phyloP scores from a whole-genome alignment of 2,797 vertebrate genomes.

The Centropyge bicolor region DNA sequence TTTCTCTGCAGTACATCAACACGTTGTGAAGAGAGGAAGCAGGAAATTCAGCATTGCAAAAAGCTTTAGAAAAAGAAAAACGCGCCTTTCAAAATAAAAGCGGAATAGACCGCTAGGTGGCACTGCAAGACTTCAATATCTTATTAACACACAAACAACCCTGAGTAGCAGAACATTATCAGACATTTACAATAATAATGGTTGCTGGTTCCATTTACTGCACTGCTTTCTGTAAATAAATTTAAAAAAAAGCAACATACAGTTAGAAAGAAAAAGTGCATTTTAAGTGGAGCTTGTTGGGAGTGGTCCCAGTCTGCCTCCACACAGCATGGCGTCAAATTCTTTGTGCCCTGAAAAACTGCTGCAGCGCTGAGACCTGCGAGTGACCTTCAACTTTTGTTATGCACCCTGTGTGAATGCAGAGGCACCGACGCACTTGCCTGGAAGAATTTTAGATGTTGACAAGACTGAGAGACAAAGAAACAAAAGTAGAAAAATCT shows the following conservation, averaged over 20 bases:
- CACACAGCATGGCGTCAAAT: conserved; percentile 23
- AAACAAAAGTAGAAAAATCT: background rate
- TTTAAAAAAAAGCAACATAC: background rate
- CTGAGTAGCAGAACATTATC: no score
- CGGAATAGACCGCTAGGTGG: no score
- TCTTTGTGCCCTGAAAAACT: conserved; percentile 43
- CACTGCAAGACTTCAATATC: no score
- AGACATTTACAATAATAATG: no score
- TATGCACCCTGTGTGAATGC: conserved; percentile 2
- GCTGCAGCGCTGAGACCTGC: conserved; percentile 23
- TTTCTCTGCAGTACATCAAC: no score
- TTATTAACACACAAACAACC: no score
- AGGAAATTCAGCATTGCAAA: no score
- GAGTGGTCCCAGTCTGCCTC: conserved; percentile 11
- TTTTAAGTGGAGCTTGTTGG: conserved; percentile 5
- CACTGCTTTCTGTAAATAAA: background rate
- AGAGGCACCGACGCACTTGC: background rate
- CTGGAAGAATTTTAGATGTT: background rate
- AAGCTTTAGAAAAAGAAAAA: no score
- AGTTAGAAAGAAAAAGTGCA: background rate
- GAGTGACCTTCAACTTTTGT: conserved; percentile 47
- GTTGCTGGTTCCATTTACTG: background rate
- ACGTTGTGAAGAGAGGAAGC: no score
- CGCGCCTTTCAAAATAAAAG: no score
- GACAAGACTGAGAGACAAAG: background rate